Evolutionary conservation across 2,797 vertebrate species (phyloP), one percentile per base, ranked within the genome.

Genomic region (Eidolon dupreanum): DNA sequence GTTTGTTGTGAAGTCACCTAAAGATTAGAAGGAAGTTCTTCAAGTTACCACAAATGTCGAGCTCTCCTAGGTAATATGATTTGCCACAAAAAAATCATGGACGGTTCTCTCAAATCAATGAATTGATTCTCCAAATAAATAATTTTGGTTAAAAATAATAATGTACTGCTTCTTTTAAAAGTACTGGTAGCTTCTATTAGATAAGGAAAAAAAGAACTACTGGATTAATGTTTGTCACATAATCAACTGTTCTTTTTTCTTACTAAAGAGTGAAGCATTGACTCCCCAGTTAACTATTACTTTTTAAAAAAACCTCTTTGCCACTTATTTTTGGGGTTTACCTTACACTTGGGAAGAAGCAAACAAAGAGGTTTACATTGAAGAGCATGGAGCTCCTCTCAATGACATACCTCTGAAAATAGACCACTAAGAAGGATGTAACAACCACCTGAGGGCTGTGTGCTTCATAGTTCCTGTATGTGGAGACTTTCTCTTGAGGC

Each of bases 1-100:
- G 31, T 68, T 95, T 91, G 73, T 43, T 95, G 24, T 89, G 55
- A 94, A 38, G 90, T 79, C 61, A 88, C 49, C 13, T 66, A 53
- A 86, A 90, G 53, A 93, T 55, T 49, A 65, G 33, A 13, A 91
- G 24, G 55, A 74, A 57, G 38, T 63, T 83, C 41, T 95, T 66
- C 24, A 57, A 26, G 9, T 73, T 73, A 26, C 46, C 70, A 83
- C 74, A 89, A 61, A 83, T 43, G 16, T 55, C 85, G 17, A 22
- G 13, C 26, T 91, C 55, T 85, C 26, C n/a, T 78, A 57, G 68
- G 16, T 57, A 51, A 65, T 46, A 13, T 5, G 41, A 28, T 85
- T 86, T 95, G n/a, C 75, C 70, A 41, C n/a, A 89, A 68, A 86
- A 88, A 81, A 6, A 15, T 66, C 49, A 82, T 19, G 8, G n/a